Evolutionary conservation across 2,113 vertebrate species (phyloP).

Genomic region (Bufo bufo): DNA sequence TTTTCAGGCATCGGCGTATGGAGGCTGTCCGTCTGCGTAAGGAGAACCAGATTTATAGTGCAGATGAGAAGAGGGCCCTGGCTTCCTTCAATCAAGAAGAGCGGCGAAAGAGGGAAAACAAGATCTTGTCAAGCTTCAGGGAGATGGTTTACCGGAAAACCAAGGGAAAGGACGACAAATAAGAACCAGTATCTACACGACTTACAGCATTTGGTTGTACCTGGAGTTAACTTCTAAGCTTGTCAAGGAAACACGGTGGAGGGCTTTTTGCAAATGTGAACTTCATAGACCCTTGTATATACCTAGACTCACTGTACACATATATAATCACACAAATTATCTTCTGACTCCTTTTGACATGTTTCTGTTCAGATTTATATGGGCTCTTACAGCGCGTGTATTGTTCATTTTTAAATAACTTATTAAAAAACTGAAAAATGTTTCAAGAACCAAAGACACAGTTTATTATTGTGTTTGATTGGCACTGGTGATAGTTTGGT

Average conservation of each 20-base stretch:
- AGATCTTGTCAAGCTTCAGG: slow-evolving; percentile 94
- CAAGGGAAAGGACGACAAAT: slow-evolving; percentile 96
- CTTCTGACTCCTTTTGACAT: not conserved
- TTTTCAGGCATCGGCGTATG: slow-evolving; percentile 91
- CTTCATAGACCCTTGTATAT: not conserved
- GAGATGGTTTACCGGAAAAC: slow-evolving; percentile 98
- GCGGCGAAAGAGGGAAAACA: slow-evolving; percentile 92
- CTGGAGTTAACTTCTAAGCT: not conserved
- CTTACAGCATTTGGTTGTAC: not conserved
- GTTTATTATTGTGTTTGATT: not conserved
- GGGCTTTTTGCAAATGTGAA: not conserved
- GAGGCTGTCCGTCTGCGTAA: slow-evolving; percentile 97
- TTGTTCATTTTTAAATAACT: not conserved
- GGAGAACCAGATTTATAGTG: slow-evolving; percentile 98
- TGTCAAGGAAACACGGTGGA: not conserved
- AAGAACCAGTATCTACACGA: slow-evolving; percentile 32
- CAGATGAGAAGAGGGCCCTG: slow-evolving; percentile 93
- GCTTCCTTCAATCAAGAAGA: slow-evolving; percentile 98
- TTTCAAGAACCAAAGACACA: not conserved
- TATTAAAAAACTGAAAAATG: not conserved
- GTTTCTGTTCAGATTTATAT: not conserved
- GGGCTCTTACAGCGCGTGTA: not conserved
- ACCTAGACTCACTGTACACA: not conserved
- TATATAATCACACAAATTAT: too few relatives aligned
- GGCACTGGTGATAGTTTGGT: not conserved